These are phyloP conservation scores for Hyalella azteca DNA, from an alignment of 2,888 invertebrate species.

Conservation along the genomic window DNA sequence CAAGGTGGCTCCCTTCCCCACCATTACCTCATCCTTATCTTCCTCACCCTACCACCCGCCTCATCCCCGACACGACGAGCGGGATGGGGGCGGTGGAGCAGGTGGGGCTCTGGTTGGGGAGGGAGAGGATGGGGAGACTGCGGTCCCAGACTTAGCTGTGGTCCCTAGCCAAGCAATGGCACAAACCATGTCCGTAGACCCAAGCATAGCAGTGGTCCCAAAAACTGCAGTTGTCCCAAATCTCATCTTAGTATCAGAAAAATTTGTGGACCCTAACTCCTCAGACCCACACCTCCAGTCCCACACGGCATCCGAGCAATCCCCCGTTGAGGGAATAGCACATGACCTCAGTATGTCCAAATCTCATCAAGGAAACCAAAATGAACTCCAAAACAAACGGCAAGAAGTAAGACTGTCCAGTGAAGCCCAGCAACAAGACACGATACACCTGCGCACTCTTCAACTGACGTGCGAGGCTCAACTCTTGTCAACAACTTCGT, in stretches of 20 bases:
- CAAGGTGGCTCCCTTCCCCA: constrained; percentile 38
- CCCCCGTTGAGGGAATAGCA: neutral
- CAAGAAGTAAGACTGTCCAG: neutral
- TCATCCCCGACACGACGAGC: neutral
- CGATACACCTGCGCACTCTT: neutral
- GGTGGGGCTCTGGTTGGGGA: neutral
- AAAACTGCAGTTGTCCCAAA: too few species aligned
- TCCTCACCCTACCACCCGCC: constrained; percentile 19
- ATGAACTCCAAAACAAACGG: neutral
- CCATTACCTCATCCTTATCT: constrained; percentile 18
- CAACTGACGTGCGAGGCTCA: constrained; percentile 3
- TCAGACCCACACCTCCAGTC: neutral
- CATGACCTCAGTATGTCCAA: neutral
- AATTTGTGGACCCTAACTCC: too few species aligned
- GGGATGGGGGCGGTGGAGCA: constrained; percentile 19
- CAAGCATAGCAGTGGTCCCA: too few species aligned
- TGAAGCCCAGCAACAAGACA: neutral
- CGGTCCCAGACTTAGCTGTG: neutral
- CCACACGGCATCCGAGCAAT: neutral
- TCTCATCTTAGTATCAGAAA: too few species aligned
- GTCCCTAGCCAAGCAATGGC: too few species aligned
- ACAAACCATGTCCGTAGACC: too few species aligned
- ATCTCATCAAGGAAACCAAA: neutral
- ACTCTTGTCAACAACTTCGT: neutral
- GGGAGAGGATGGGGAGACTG: neutral